These are phyloP conservation scores for Protobothrops mucrosquamatus DNA, from an alignment of 2,113 vertebrate species.

Conservation along the genomic window DNA sequence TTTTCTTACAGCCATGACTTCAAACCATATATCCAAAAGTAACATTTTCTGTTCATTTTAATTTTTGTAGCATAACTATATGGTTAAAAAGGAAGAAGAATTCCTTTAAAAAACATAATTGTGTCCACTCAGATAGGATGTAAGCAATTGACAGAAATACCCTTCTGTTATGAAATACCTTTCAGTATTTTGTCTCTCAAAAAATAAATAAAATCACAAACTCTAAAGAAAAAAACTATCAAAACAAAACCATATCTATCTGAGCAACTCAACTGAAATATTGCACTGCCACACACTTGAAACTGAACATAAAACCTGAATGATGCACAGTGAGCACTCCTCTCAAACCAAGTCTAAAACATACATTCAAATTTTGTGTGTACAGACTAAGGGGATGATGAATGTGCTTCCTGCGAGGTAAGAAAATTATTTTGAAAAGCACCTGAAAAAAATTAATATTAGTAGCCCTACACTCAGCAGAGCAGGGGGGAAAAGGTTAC, in stretches of 20 bases:
- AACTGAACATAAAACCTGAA: conserved; percentile 5
- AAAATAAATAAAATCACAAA: not conserved
- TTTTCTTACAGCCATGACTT: conserved; percentile 32
- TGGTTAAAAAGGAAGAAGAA: not conserved
- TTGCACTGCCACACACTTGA: not conserved
- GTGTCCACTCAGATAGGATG: conserved; percentile 1
- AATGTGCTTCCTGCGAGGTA: conserved; percentile 18
- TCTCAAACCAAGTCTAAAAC: accelerated
- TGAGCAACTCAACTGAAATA: conserved; percentile 5
- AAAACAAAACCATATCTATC: conserved; percentile 31
- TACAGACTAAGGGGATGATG: not conserved
- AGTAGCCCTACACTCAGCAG: conserved; percentile 13
- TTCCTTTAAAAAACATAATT: not conserved
- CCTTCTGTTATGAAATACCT: conserved; percentile 19
- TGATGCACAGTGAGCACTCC: not conserved
- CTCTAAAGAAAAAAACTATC: not conserved
- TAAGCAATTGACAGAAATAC: conserved; percentile 29
- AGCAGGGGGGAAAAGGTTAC: conserved; percentile 22
- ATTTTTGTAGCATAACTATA: conserved; percentile 4
- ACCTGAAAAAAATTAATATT: conserved; percentile 17
- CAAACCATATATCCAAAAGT: not conserved
- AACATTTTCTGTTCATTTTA: not conserved
- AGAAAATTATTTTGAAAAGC: conserved; percentile 43
- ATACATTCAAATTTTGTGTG: not conserved
- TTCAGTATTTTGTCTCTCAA: not conserved